phyloP scores from a whole-genome alignment of 2,797 vertebrate genomes.

The Phrynocephalus forsythii region DNA sequence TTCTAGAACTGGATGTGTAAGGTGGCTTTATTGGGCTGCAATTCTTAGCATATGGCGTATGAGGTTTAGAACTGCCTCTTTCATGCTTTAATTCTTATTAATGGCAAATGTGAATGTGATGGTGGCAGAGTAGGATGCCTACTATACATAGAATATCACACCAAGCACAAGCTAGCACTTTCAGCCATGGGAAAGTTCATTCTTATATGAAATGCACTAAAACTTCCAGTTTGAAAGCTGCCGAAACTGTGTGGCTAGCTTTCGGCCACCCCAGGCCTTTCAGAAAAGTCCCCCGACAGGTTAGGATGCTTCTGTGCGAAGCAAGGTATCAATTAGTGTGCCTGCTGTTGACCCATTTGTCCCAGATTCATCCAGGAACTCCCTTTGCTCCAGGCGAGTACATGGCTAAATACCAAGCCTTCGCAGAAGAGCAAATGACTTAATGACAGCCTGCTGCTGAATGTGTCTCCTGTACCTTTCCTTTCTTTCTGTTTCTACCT shows the following conservation, averaged over 20 bases:
- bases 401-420: background rate
- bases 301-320: slow-evolving; percentile 15
- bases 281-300: slow-evolving; percentile 9
- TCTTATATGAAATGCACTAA: background rate
- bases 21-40: too few relatives aligned
- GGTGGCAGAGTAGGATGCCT: background rate
- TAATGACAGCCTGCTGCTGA: background rate
- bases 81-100: background rate
- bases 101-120: background rate
- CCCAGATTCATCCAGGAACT: slow-evolving; percentile 22
- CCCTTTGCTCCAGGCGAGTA: slow-evolving; percentile 17
- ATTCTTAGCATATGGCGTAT: too few relatives aligned
- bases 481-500: slow-evolving; percentile 16
- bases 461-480: background rate
- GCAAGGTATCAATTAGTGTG: slow-evolving; percentile 18
- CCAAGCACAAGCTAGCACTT: background rate
- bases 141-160: too few relatives aligned
- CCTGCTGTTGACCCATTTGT: slow-evolving; percentile 11
- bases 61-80: too few relatives aligned
- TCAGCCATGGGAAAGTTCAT: background rate
- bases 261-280: background rate
- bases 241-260: background rate
- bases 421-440: background rate
- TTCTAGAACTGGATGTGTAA: too few relatives aligned
- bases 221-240: background rate